Evolutionary conservation across 1,140 invertebrate genomes (phyloP), one percentile per base, ranked within the genome.

Genomic region (Zaprionus nigranus): DNA sequence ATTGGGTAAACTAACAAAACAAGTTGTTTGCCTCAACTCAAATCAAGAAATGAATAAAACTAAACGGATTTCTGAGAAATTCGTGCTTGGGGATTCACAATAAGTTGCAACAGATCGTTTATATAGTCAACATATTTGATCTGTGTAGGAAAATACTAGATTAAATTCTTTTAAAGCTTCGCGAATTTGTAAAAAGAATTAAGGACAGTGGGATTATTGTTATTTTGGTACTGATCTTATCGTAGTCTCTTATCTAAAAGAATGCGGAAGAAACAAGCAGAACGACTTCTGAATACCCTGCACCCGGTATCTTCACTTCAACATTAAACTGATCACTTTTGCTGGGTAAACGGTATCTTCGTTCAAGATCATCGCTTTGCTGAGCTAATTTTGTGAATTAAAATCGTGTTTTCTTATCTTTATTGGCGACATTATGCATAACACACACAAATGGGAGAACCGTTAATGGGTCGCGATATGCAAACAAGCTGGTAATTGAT

Each of bases 391-490:
- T 46, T n/a, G 12, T 13, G 26, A 58, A 9, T n/a, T 26, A 15
- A 28, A 26, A 38, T 22, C 5, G 7, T 24, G 24, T 24, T 28
- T 13, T 26, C 13, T 63, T 70, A 70, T 70, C 67, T 70, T 30
- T 34, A 40, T 53, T 20, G 17, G 30, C 15, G 3, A 30, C 61
- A 51, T 63, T 63, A 63, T 63, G 28, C 28, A 51, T 28, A 34
- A 36, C 51, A 56, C 24, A 56, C 22, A 40, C 28, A 65, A 28
- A 57, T 22, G 40, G n/a, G n/a, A 53, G 28, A 54, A 56, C 34
- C 51, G 49, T 64, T 64, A 64, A 64, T 64, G 49, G 62, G 34
- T 56, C 62, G 20, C 30, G 51, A 53, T 63, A 22, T 22, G 26
- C 34, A 24, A 26, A 62, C 24, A 30, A 15, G 34, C 30, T 63